Base-by-base conservation (phyloP, 2,888 invertebrate species). In the Sinohyriopsis cumingii region DNA sequence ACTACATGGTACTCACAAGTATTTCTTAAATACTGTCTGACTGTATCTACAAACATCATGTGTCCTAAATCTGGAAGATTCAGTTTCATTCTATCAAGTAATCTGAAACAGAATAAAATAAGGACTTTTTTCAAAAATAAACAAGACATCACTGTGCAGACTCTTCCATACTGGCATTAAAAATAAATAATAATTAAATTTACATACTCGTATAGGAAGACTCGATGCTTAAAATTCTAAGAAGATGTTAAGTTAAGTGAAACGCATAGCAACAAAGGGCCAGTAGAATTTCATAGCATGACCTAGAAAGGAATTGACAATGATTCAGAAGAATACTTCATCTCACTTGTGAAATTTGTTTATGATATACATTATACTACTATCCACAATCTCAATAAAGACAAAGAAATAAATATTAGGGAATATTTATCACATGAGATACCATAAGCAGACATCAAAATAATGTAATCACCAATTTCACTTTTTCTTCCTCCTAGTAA, bases 11-110 rank as follows among this genome's bases (percentile, higher is more conserved):
- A 71, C 76, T 77, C 65, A 77, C 77, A 61, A 56, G 69, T 72
- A 65, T 62, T 53, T 22, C 64, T 69, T 56, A 77, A 18, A 55
- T 63, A 79, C 5, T 71, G 66, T 55, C 76, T 69, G 19, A 88
- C 78, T 71, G 77, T 78, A n/a, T 79, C 45, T 9, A 82, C 79
- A 56, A 85, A 85, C 3, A 60, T 55, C 19, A 70, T 66, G 18
- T 77, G 71, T 33, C 85, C 86, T 54, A 82, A 71, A n/a, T 75
- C 55, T 20, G 71, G 63, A n/a, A 69, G 67, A 24, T 69, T 18
- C 22, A 76, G 71, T 22, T 75, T 76, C 25, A 79, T 69, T 56
- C 73, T 77, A 25, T 73, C 55, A 59, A 84, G 63, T 64, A 85
- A 71, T 53, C 84, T 84, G 60, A 60, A 73, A 63, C 19, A 62